Evolutionary conservation across 2,113 vertebrate genomes (phyloP), one percentile per base, ranked within the genome.

Genomic region (Crotalus helleri): DNA sequence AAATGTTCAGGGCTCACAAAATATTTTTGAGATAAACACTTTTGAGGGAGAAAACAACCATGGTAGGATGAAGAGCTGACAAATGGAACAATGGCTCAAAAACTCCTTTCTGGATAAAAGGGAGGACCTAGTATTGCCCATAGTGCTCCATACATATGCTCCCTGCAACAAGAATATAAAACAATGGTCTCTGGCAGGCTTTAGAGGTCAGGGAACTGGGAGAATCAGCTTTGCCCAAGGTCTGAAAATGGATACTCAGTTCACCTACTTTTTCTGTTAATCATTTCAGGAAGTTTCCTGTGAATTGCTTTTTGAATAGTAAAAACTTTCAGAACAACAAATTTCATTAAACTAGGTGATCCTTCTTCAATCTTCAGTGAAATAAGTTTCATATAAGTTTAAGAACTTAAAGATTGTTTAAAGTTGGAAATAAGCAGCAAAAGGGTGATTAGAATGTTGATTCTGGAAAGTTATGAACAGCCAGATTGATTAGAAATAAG

Each of bases 1-100:
- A 95, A 96, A 96, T 17, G 88, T 91, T 95, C 89, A 95, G 94
- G 39, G 95, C 88, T 88, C 95, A 93, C 94, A 96, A 97, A 96
- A 93, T 92, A 95, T 87, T 95, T 96, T 94, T 91, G 87, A 57
- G 95, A 95, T 90, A 95, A 97, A 64, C 11, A n/a, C 11, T 69
- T 69, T 69, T 69, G 64, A n/a, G 29, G 29, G 64, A 13, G 64
- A 15, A 29, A n/a, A 69, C 64, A 69, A 69, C 12, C 64, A 69
- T 69, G 64, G 64, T 29, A 69, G n/a, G 4, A 69, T 69, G 12
- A n/a, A 29, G 26, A n/a, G 4, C 12, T 15, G 29, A 69, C 29
- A 69, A 69, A 69, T 69, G 12, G 12, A 29, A 15, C 29, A 69
- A n/a, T 13, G 64, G 1, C 29, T 69, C 64, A 15, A n/a, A 51